Conservation (phyloP, 2,797 vertebrate species). For the Scomberomorus guttatus region DNA sequence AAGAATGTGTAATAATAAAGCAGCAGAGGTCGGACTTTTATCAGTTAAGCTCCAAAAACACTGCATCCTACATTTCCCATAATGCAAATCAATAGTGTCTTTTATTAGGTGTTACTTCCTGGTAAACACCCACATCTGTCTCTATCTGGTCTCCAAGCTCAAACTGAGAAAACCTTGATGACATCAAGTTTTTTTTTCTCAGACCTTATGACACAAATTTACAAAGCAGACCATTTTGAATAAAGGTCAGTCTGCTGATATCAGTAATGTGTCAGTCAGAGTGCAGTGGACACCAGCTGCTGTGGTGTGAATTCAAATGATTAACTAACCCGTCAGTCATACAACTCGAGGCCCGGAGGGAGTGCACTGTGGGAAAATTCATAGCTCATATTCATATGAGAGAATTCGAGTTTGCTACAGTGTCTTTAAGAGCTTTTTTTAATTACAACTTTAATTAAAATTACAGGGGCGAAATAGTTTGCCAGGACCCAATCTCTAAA, state of each 20-base stretch:
- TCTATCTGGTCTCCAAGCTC: too few species aligned
- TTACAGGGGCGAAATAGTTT: constrained; percentile 25
- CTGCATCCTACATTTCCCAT: background rate
- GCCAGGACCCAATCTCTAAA: constrained; percentile 24
- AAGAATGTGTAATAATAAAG: too few species aligned
- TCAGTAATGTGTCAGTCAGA: constrained; percentile 19
- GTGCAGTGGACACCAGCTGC: constrained; percentile 7
- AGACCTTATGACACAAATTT: constrained; percentile 1
- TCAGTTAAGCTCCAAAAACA: background rate
- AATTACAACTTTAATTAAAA: constrained; percentile 43
- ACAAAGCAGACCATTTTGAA: constrained; percentile 6
- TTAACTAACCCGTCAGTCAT: constrained; percentile 26
- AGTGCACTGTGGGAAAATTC: background rate
- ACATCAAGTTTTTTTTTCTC: background rate
- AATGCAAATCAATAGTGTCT: background rate
- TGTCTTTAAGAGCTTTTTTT: constrained; percentile 13
- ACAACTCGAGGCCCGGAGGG: constrained; percentile 4
- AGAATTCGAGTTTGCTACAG: background rate
- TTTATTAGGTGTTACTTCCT: background rate
- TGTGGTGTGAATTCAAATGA: constrained; percentile 24
- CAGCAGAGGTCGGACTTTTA: too few species aligned
- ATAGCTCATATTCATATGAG: background rate
- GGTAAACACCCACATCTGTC: too few species aligned
- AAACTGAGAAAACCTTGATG: too few species aligned
- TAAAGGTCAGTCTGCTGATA: constrained; percentile 11